These are phyloP conservation scores for Glyphotaelius pellucidus DNA, from an alignment of 2,888 invertebrate genomes.

Conservation along the genomic window DNA sequence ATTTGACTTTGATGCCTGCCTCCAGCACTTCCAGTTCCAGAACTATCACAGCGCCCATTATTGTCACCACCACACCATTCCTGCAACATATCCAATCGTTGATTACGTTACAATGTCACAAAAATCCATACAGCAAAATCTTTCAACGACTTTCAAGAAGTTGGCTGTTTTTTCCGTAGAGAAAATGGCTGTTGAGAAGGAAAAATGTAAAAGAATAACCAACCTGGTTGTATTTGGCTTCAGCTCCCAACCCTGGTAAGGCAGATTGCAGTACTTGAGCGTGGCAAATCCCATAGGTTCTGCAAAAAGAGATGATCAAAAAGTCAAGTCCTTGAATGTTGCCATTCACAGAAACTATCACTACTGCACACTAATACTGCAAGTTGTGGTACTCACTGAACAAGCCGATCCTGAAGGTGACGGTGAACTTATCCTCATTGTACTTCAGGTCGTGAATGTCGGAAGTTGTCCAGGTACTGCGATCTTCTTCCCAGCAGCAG, in stretches of 20 bases:
- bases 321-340: too few relatives aligned
- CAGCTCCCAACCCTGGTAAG: conserved; percentile 92
- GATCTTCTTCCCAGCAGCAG: conserved; percentile 82
- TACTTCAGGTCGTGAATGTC: conserved; percentile 88
- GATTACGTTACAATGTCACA: neutral
- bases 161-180: neutral
- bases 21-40: conserved; percentile 76
- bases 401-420: conserved; percentile 86
- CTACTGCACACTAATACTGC: neutral
- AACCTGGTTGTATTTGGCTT: conserved; percentile 81
- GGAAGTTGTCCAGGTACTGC: conserved; percentile 82
- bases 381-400: conserved; percentile 72
- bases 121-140: neutral
- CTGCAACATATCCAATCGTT: conserved; percentile 50
- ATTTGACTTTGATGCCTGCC: conserved; percentile 72
- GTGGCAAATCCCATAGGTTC: conserved; percentile 86
- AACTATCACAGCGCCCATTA: conserved; percentile 78
- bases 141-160: neutral
- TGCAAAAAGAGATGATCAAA: conserved; percentile 67
- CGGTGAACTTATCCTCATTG: conserved; percentile 88
- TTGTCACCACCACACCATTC: conserved; percentile 74
- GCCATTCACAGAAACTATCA: too few relatives aligned
- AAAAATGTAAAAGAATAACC: conserved; percentile 63
- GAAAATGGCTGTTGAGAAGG: neutral
- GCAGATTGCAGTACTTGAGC: conserved; percentile 86